Conservation (phyloP, 2,888 invertebrate species). For the Hoplodrina blanda region DNA sequence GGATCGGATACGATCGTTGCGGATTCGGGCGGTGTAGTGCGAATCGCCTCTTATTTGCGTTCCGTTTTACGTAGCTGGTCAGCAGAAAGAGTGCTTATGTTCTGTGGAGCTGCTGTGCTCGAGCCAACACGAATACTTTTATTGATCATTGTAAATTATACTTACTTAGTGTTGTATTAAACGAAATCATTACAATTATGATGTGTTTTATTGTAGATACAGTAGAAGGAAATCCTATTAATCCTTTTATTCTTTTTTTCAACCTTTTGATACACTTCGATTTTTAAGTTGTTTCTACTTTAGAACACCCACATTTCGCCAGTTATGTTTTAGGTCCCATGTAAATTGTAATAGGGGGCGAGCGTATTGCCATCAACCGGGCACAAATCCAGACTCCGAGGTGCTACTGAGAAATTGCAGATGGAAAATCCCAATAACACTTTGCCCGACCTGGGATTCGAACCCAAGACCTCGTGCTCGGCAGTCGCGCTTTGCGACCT, state of each 20-base stretch:
- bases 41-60: slow-evolving; percentile 53
- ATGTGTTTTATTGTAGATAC: slow-evolving; percentile 61
- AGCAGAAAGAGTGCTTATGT: slow-evolving; percentile 52
- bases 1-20: slow-evolving; percentile 22
- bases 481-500: too few species aligned
- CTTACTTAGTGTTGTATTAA: slow-evolving; percentile 91
- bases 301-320: too few species aligned
- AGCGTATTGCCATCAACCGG: too few species aligned
- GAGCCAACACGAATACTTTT: slow-evolving; percentile 75
- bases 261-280: too few species aligned
- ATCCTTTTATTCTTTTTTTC: neutral
- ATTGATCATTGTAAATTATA: slow-evolving; percentile 89
- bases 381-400: too few species aligned
- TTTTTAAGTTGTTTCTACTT: too few species aligned
- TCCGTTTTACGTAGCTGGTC: slow-evolving; percentile 56
- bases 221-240: neutral
- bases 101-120: slow-evolving; percentile 59
- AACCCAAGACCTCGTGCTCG: too few species aligned
- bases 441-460: too few species aligned
- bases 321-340: too few species aligned
- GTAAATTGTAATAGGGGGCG: too few species aligned
- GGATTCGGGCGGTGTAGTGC: slow-evolving; percentile 59
- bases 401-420: too few species aligned
- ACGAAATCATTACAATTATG: slow-evolving; percentile 89
- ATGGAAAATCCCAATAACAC: too few species aligned